These are phyloP conservation scores for Hormiphora californensis DNA, from an alignment of 37 sponge, comb jelly and placozoan species.

Conservation along the genomic window DNA sequence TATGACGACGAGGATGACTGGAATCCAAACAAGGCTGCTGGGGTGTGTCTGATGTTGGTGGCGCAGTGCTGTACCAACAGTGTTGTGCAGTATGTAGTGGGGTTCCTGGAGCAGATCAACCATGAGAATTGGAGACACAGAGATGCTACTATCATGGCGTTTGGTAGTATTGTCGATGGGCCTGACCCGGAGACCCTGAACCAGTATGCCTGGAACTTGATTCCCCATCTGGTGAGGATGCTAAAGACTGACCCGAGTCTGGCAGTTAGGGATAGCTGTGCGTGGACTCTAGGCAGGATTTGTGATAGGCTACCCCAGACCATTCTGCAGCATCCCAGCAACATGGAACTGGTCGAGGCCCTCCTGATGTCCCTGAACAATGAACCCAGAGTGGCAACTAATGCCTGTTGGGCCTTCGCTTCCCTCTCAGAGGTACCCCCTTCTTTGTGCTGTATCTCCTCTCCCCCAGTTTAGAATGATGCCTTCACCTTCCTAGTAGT, in stretches of 20 bases:
- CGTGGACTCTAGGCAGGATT: slow-evolving; percentile 91
- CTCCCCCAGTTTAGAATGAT: too few species aligned
- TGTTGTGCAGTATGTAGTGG: slow-evolving; percentile 65
- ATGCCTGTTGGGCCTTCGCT: slow-evolving; percentile 94
- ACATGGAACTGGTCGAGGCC: slow-evolving; percentile 65
- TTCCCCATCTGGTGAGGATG: slow-evolving; percentile 64
- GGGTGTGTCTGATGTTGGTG: slow-evolving; percentile 91
- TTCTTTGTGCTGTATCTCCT: too few species aligned
- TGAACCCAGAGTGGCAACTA: slow-evolving; percentile 91
- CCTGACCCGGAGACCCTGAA: slow-evolving; percentile 56
- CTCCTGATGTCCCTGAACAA: slow-evolving; percentile 65
- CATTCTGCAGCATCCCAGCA: slow-evolving; percentile 60
- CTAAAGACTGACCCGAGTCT: slow-evolving; percentile 71
- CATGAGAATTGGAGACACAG: slow-evolving; percentile 73
- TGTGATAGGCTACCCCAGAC: slow-evolving; percentile 79
- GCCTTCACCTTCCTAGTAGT: too few species aligned
- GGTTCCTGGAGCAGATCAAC: slow-evolving; percentile 69
- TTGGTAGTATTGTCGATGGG: slow-evolving; percentile 72
- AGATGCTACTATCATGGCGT: slow-evolving; percentile 90
- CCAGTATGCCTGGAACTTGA: slow-evolving; percentile 58
- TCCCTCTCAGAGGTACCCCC: slow-evolving; percentile 83
- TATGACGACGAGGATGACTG: slow-evolving; percentile 99
- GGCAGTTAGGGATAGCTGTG: slow-evolving; percentile 88
- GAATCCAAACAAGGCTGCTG: slow-evolving; percentile 98
- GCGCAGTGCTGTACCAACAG: slow-evolving; percentile 74